phyloP scores from a whole-genome alignment of 1,140 invertebrate species.

The Steinernema khuongi region DNA sequence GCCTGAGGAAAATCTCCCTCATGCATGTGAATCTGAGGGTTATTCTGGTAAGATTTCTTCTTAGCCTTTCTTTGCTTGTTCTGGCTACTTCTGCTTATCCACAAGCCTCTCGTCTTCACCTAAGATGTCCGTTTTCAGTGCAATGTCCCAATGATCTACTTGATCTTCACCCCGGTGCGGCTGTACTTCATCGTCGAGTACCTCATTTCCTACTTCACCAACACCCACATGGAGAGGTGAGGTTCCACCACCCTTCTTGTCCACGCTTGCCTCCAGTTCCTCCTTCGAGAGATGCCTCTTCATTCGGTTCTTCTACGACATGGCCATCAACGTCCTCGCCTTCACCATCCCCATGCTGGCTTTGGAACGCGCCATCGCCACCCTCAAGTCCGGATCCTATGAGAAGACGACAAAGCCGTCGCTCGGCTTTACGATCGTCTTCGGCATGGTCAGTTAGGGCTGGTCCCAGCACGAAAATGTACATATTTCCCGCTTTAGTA shows the following conservation, averaged over 20 bases:
- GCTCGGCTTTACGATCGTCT: background rate
- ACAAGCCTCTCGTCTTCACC: too few relatives aligned
- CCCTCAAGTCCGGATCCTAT: background rate
- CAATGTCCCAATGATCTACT: background rate
- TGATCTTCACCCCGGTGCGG: background rate
- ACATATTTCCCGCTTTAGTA: background rate
- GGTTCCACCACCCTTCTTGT: background rate
- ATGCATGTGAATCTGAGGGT: conserved; percentile 6
- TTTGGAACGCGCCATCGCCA: background rate
- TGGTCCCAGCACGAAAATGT: background rate
- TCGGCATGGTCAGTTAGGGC: background rate
- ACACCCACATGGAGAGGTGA: background rate
- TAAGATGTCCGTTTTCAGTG: background rate
- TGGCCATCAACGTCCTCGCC: background rate
- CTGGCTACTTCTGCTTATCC: too few relatives aligned
- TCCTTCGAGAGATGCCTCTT: background rate
- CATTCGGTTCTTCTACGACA: conserved; percentile 5
- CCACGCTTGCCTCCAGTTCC: background rate
- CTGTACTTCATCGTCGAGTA: background rate
- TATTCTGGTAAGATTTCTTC: background rate
- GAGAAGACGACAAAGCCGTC: background rate
- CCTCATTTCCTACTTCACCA: background rate
- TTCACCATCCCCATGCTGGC: background rate
- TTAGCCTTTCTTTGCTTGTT: too few relatives aligned
- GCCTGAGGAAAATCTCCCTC: background rate